phyloP scores from a whole-genome alignment of 1,140 invertebrate genomes.

The Tenebrio molitor region DNA sequence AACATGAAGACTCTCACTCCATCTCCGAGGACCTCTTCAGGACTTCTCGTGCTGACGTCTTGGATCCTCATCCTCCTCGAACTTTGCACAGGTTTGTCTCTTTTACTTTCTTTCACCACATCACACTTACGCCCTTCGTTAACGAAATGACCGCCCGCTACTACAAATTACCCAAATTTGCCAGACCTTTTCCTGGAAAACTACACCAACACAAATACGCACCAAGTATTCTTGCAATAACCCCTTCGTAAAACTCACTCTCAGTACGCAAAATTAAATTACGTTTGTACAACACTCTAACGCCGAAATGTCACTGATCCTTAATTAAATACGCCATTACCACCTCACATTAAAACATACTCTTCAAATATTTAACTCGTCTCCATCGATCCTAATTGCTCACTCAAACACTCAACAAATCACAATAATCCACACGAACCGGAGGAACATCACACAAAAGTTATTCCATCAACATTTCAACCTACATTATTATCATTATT shows the following conservation, averaged over 20 bases:
- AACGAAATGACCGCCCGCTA: slow-evolving; percentile 34
- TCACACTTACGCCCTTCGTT: slow-evolving; percentile 29
- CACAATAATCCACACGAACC: too few relatives aligned
- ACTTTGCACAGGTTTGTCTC: slow-evolving; percentile 58
- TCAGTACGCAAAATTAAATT: slow-evolving; percentile 26
- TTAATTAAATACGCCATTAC: slow-evolving; percentile 26
- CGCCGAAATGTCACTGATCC: slow-evolving; percentile 6
- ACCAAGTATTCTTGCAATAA: slow-evolving; percentile 25
- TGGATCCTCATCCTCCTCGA: slow-evolving; percentile 58
- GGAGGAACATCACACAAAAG: background rate
- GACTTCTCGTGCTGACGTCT: slow-evolving; percentile 51
- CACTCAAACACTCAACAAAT: too few relatives aligned
- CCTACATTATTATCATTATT: slow-evolving; percentile 28
- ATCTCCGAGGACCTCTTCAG: slow-evolving; percentile 46
- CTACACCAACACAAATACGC: slow-evolving; percentile 28
- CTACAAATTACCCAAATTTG: slow-evolving; percentile 36
- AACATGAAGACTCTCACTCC: slow-evolving; percentile 50
- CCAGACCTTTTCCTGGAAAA: slow-evolving; percentile 26
- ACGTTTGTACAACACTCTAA: slow-evolving; percentile 8
- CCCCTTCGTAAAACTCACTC: slow-evolving; percentile 28
- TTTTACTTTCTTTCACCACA: slow-evolving; percentile 27
- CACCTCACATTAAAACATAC: slow-evolving; percentile 22
- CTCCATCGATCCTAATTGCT: slow-evolving; percentile 9
- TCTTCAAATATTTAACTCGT: background rate
- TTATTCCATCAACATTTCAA: slow-evolving; percentile 1